Evolutionary conservation across 2,113 vertebrate genomes (phyloP).

Genomic region (Muntiacus muntjak): DNA sequence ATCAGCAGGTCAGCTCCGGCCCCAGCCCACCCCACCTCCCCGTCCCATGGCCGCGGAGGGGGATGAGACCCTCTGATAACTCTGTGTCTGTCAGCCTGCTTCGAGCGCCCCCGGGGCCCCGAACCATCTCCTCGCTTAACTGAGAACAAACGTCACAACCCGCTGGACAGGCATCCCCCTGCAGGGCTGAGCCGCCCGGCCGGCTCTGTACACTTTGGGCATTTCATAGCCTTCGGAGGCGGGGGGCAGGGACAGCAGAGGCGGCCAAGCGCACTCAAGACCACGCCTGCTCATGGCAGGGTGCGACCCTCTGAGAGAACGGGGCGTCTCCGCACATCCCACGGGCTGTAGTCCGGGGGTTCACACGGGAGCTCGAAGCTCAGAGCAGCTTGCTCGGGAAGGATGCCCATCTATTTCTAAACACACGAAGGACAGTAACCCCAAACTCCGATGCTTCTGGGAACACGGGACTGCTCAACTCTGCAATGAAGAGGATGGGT

Average conservation of each 20-base stretch:
- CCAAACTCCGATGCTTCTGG: background rate
- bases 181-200: too few species aligned
- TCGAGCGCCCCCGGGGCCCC: background rate
- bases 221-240: background rate
- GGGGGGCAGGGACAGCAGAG: background rate
- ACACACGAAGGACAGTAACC: background rate
- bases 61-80: background rate
- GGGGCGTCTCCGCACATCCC: rapidly evolving
- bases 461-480: background rate
- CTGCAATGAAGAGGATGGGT: rapidly evolving
- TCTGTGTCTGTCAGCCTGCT: background rate
- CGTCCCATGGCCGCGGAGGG: rapidly evolving
- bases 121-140: background rate
- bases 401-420: background rate
- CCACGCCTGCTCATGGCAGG: rapidly evolving
- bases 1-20: background rate
- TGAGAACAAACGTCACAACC: background rate
- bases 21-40: background rate
- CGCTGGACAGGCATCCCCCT: rapidly evolving
- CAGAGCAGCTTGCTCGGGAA: background rate
- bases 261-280: rapidly evolving
- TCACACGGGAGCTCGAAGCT: background rate
- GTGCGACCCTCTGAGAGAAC: rapidly evolving
- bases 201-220: rapidly evolving
- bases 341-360: background rate